A percentile compares a stretch with the other conserved stretches of the same genome.
Evolutionary conservation across 1,140 invertebrate species (phyloP).

Genomic region (Bacillus rossius): DNA sequence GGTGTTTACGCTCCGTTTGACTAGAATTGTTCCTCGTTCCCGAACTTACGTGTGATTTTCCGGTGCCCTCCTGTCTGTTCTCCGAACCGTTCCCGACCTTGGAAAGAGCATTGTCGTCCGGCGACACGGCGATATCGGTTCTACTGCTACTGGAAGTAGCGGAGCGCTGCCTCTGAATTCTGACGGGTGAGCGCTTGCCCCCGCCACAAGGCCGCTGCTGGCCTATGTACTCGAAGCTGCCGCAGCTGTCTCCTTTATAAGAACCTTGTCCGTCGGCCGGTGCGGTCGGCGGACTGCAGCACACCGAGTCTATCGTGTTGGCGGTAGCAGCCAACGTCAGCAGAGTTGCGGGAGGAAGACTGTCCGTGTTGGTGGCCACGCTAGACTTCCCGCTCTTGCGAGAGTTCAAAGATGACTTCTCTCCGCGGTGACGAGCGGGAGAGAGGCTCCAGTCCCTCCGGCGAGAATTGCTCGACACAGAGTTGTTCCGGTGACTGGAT

Average conservation of each 20-base stretch:
- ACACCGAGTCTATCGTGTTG: conserved; percentile 34
- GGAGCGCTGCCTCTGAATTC: not conserved
- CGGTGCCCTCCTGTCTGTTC: not conserved
- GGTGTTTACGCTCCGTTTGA: conserved; percentile 53
- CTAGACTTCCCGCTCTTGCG: not conserved
- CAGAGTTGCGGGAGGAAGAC: conserved; percentile 42
- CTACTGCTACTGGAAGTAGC: not conserved
- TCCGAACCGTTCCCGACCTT: not conserved
- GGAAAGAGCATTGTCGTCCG: conserved; percentile 3
- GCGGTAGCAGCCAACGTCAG: conserved; percentile 38
- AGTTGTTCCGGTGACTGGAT: conserved; percentile 7
- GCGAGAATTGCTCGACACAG: not conserved
- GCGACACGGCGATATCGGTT: conserved; percentile 1
- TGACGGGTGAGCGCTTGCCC: not conserved
- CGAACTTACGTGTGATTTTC: conserved; percentile 43
- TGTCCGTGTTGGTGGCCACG: conserved; percentile 30
- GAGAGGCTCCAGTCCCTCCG: conserved; percentile 3
- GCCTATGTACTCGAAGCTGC: conserved; percentile 55
- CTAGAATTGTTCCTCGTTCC: conserved; percentile 53
- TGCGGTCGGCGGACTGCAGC: conserved; percentile 39
- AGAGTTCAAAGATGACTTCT: not conserved
- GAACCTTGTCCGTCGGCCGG: conserved; percentile 29
- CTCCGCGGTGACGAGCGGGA: not conserved
- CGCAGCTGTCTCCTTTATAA: conserved; percentile 53
- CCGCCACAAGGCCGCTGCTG: conserved; percentile 26